Evolutionary conservation across 2,113 vertebrate genomes (phyloP), one percentile per base, ranked within the genome.

Genomic region (Hippocampus mohnikei): DNA sequence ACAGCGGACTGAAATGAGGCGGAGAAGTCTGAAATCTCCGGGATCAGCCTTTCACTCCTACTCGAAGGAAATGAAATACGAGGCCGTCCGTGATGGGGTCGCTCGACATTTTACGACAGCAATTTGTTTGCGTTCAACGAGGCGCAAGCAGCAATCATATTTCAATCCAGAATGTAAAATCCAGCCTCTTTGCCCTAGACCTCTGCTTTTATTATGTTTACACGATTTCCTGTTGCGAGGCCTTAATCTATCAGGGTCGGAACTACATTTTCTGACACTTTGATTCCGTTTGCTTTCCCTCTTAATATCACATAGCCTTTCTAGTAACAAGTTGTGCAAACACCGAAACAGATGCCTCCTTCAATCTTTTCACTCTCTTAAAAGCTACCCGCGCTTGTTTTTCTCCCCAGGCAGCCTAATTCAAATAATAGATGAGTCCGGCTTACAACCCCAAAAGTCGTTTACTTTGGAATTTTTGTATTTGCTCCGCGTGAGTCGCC

Each of bases 21-120:
- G 52, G 71, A 78, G 75, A 81, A 79, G 44, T 56, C 71, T 77
- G 79, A 84, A 84, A 81, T 85, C 75, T 84, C 77, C 33, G 66
- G 82, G 83, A 87, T 88, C 81, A 79, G 78, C 70, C 53, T 86
- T 89, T 85, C 81, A 77, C 82, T 84, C 77, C 1, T 78, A 88
- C 84, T 85, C 78, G 1, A 79, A 87, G 82, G 80, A 88, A 88
- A 88, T 86, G 78, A 90, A 90, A 88, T 81, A 75, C 80, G 83
- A 89, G 84, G 81, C 81, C 73, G 71, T 62, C 82, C 81, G 70
- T 68, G 75, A 85, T 83, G 67, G 83, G 87, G 83, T 88, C 87
- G 82, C 81, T 83, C 76, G 74, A 76, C 81, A 37, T 86, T 89
- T 88, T 88, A 87, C 80, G 81, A 74, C 62, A 62, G 75, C 63